phyloP scores from a whole-genome alignment of 2,113 vertebrate genomes.

The Panthera uncia region DNA sequence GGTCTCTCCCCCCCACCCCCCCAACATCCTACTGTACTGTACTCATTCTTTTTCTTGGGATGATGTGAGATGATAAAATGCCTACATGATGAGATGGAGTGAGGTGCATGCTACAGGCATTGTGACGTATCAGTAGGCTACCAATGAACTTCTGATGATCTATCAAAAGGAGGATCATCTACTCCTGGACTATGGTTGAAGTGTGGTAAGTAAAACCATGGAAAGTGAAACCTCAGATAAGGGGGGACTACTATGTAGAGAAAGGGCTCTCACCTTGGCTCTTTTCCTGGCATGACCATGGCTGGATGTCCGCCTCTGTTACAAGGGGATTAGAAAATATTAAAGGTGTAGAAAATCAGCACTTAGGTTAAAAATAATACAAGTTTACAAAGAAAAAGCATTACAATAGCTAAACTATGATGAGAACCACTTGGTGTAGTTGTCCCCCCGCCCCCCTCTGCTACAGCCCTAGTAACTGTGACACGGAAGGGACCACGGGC shows the following conservation, averaged over 20 bases:
- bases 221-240: not conserved
- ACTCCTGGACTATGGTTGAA: not conserved
- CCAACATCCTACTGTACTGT: not conserved
- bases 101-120: not conserved
- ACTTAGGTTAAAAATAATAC: constrained; percentile 23
- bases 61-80: not conserved
- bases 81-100: not conserved
- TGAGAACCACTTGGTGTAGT: not conserved
- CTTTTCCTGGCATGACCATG: constrained; percentile 97
- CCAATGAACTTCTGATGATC: not conserved
- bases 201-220: not conserved
- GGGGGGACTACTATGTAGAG: not conserved
- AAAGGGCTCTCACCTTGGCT: constrained; percentile 91
- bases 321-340: constrained; percentile 68
- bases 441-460: not conserved
- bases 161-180: not conserved
- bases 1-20: not conserved
- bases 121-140: not conserved
- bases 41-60: not conserved
- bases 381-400: constrained; percentile 43
- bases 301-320: constrained; percentile 92
- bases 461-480: not conserved
- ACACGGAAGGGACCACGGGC: not conserved
- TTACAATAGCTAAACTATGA: not conserved
- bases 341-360: constrained; percentile 50